Evolutionary conservation across 1,140 invertebrate genomes (phyloP).

Genomic region (Daktulosphaira vitifoliae): DNA sequence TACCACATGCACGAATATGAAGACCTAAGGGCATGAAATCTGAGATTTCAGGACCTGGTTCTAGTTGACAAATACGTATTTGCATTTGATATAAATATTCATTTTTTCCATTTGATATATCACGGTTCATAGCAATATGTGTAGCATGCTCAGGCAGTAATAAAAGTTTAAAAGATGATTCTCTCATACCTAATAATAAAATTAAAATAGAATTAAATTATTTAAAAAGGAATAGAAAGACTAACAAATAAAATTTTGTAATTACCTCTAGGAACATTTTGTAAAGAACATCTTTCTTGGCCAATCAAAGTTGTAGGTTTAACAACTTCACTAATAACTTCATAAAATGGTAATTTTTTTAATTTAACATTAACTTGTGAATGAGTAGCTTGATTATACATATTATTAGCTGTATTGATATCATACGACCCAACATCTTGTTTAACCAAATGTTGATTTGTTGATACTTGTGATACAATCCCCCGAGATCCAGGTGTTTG

Average conservation of each 20-base stretch:
- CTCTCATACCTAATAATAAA: neutral
- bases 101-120: neutral
- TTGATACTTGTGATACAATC: constrained; percentile 35
- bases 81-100: constrained; percentile 3
- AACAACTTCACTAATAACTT: constrained; percentile 73
- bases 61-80: neutral
- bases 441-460: no score
- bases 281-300: neutral
- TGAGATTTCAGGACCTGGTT: neutral
- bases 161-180: neutral
- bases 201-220: neutral
- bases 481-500: no score
- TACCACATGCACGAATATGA: neutral
- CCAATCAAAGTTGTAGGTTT: constrained; percentile 72
- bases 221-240: neutral
- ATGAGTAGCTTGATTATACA: no score
- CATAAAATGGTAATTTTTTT: constrained; percentile 86
- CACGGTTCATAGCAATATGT: neutral
- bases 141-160: neutral
- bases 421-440: no score
- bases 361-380: constrained; percentile 73
- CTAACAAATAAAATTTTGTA: neutral
- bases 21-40: constrained; percentile 8
- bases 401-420: no score
- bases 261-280: neutral